Base-by-base conservation (phyloP, 2,888 invertebrate species). In the Cosmia trapezina region DNA sequence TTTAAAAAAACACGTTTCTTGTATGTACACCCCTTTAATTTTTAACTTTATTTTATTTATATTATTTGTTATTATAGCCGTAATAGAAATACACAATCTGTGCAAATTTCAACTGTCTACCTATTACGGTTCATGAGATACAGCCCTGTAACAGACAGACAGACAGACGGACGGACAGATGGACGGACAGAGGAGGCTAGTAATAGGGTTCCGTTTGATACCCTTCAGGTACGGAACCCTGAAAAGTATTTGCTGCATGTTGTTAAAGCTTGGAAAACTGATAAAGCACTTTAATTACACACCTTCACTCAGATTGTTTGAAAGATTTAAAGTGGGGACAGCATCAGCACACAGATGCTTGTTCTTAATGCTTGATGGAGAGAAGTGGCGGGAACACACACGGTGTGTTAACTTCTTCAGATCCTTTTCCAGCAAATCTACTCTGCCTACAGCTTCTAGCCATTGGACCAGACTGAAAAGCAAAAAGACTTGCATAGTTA, bases 351-450 rank as follows among this genome's bases (percentile, higher is more conserved):
- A 88, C 5, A 95, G 83, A 74, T 93, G 91, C 76, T 92, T 93
- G 73, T 93, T 94, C 77, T 92, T 94, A 19, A 94, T 89, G 61
- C 88, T 88, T 4, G 89, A 83, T 0, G 92, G 90, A 4, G 90
- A 78, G 78, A 96, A 96, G 79, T 96, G 96, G 1, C 94, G 89
- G 0, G 96, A 95, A 80, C 96, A 96, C 56, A 95, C 89, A 28
- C 96, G 91, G 53, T 92, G 87, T 0, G 90, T 87, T 3, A 86
- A 69, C 41, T 86, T 88, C 70, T 89, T 89, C 3, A 89, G 86
- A 22, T 85, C 83, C 19, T 89, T 92, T 28, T 89, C 86, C 0
- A 94, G 67, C 9, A 95, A 79, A 70, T 95, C 95, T 22, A 89
- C 88, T 72, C 94, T 88, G 7, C 91, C 90, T 5, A 92, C 93